Conservation (phyloP, 2,797 vertebrate genomes). For the Premnoplex brunnescens region DNA sequence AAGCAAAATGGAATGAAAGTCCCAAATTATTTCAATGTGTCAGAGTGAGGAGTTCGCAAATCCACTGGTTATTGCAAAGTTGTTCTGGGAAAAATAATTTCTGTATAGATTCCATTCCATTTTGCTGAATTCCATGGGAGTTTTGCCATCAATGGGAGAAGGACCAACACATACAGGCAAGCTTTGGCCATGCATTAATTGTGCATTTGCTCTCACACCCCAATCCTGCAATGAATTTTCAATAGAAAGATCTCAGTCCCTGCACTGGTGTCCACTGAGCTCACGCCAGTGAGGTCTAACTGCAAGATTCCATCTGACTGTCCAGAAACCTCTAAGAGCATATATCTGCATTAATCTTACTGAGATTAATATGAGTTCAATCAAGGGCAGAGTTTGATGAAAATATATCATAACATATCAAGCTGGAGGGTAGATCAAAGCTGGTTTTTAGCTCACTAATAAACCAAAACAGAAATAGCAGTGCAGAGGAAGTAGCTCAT, state of each 20-base stretch:
- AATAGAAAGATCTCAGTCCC: background rate
- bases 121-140: conserved; percentile 10
- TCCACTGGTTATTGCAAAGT: conserved; percentile 35
- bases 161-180: background rate
- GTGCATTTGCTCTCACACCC: background rate
- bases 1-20: conserved; percentile 52
- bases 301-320: background rate
- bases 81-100: conserved; percentile 51
- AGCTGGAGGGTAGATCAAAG: background rate
- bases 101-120: background rate
- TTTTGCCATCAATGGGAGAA: conserved; percentile 1
- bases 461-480: conserved; percentile 12
- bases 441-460: background rate
- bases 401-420: conserved; percentile 14
- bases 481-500: background rate
- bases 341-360: background rate
- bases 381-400: conserved; percentile 2
- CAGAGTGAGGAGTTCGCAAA: conserved; percentile 28
- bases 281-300: background rate
- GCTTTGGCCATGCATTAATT: background rate
- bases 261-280: background rate
- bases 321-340: background rate
- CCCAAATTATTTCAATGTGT: conserved; percentile 67
- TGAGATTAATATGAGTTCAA: background rate
- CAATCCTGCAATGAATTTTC: background rate